phyloP scores from a whole-genome alignment of 2,113 vertebrate species.

The Setophaga kirtlandii region DNA sequence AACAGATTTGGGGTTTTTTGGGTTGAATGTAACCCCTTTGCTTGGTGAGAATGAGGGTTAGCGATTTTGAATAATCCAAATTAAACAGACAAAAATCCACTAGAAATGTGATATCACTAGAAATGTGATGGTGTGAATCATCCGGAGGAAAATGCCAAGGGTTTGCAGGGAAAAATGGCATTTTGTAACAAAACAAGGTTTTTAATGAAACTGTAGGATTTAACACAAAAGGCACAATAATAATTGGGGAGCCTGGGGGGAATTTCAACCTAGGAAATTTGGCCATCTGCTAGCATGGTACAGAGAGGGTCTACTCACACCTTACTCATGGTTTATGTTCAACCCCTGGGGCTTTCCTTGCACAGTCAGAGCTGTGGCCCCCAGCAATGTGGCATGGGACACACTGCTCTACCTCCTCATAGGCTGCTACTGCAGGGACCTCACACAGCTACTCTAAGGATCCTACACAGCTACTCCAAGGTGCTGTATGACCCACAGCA shows the following conservation, averaged over 20 bases:
- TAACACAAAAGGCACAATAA: not conserved
- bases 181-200: not conserved
- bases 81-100: not conserved
- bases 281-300: too few relatives aligned
- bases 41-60: not conserved
- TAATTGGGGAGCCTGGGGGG: rapidly evolving
- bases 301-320: not conserved
- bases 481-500: rapidly evolving
- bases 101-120: too few relatives aligned
- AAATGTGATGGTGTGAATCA: rapidly evolving
- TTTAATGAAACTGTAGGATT: not conserved
- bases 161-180: not conserved
- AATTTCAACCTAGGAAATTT: not conserved
- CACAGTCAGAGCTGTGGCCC: not conserved
- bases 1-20: not conserved
- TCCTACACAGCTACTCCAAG: not conserved
- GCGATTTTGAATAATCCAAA: not conserved
- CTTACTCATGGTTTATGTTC: not conserved
- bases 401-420: not conserved
- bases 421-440: not conserved
- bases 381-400: rapidly evolving
- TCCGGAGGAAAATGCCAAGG: rapidly evolving
- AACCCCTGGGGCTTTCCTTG: not conserved
- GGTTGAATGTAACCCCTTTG: not conserved
- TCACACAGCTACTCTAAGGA: not conserved